Evolutionary conservation across 2,888 invertebrate genomes (phyloP).

Genomic region (Cheilosia urbana): DNA sequence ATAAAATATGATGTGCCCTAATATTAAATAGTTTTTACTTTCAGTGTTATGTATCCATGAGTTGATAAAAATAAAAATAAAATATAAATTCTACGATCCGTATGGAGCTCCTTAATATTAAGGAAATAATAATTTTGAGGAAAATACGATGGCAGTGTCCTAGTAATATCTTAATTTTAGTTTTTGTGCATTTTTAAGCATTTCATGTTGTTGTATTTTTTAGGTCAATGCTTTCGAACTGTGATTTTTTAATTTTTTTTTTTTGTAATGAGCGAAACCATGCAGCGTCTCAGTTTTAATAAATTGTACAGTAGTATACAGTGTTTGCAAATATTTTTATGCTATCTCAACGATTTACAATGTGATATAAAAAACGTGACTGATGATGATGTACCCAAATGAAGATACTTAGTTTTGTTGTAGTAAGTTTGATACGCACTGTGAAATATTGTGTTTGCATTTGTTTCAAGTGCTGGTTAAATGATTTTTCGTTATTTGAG

Average conservation of each 20-base stretch:
- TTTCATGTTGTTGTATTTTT: slow-evolving; percentile 12
- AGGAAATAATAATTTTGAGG: background rate
- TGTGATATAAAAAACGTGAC: background rate
- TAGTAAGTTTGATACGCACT: slow-evolving; percentile 4
- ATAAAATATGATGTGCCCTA: slow-evolving; percentile 67
- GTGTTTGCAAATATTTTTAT: slow-evolving; percentile 1
- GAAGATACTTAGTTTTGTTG: background rate
- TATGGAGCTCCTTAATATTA: slow-evolving; percentile 35
- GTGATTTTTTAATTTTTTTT: slow-evolving; percentile 6
- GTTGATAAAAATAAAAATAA: slow-evolving; percentile 7
- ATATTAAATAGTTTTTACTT: slow-evolving; percentile 19
- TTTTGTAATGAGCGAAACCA: slow-evolving; percentile 55
- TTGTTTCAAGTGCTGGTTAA: background rate
- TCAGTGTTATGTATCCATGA: slow-evolving; percentile 69
- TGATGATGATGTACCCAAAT: slow-evolving; percentile 5
- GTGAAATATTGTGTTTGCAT: background rate
- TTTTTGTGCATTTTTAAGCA: slow-evolving; percentile 31
- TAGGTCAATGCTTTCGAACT: background rate
- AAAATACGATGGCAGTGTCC: slow-evolving; percentile 27
- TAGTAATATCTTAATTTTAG: slow-evolving; percentile 14
- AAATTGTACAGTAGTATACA: background rate
- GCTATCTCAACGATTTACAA: background rate
- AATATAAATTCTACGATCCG: slow-evolving; percentile 31
- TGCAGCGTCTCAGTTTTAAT: slow-evolving; percentile 39
- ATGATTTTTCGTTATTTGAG: background rate